Base-by-base conservation (phyloP, 2,888 invertebrate species). In the Brassicogethes aeneus region DNA sequence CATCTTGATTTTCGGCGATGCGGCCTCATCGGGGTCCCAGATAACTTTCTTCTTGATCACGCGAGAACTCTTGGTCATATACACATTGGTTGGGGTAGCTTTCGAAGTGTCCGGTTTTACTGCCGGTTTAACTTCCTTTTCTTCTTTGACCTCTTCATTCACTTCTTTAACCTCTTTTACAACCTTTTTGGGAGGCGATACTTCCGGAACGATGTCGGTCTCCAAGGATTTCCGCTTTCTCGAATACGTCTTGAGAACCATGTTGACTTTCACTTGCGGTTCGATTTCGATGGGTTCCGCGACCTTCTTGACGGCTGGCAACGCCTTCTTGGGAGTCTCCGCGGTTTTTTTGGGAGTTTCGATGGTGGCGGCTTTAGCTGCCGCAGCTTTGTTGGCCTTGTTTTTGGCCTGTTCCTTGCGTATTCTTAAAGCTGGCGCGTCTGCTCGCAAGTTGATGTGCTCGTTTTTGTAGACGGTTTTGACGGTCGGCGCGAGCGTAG, bases 11-110 rank as follows among this genome's bases (percentile, higher is more conserved):
- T 47, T 47, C 15, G 32, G 16, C 31, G 73, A 71, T 44, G 51
- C 41, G 10, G 44, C 73, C 57, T 77, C 78, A 51, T 77, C 79
- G 3, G 83, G 83, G 64, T 84, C 83, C 77, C 81, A 84, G 49
- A 82, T 82, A 3, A 82, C 76, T 66, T 83, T 83, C 47, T 77
- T 79, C 57, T 82, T 84, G 16, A 84, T 81, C 14, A 82, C 71
- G 52, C 83, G 64, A 2, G 71, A 66, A 44, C 68, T 66, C 48
- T 69, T 69, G 12, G 68, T 69, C 1, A 68, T 51, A 42, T 68
- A 68, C 17, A 55, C 59, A 12, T 50, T 42, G 31, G 51, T 52
- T 3, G 35, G 35, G 8, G 10, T 15, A 5, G 5, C 33, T 7
- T 23, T 16, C 8, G 23, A 13, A 2, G 41, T 32, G 3, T 40